These are phyloP conservation scores for Tychaedon coryphoeus DNA, from an alignment of 2,113 vertebrate genomes.

Conservation along the genomic window DNA sequence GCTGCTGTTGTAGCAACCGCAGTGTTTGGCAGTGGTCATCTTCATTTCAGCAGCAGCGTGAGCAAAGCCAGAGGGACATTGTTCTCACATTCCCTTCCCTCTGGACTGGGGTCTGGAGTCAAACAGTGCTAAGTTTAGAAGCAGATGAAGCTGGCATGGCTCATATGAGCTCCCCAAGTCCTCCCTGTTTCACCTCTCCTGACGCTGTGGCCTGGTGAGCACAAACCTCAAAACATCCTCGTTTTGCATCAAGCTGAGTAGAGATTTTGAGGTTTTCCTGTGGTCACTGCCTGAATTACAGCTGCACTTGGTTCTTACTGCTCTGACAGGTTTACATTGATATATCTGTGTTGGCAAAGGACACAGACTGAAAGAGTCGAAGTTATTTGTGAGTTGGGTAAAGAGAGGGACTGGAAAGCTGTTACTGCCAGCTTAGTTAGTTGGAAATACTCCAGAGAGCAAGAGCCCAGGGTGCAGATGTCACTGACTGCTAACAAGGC, in stretches of 20 bases:
- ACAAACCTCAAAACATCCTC: not conserved
- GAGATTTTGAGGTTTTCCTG: conserved; percentile 59
- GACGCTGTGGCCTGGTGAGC: not conserved
- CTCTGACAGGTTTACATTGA: not conserved
- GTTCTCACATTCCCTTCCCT: not conserved
- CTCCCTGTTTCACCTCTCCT: not conserved
- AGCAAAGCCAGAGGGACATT: conserved; percentile 25
- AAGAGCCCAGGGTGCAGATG: not conserved
- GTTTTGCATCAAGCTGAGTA: not conserved
- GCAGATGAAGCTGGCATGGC: not conserved
- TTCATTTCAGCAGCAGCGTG: not conserved
- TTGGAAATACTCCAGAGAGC: not conserved
- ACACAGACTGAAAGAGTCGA: not conserved
- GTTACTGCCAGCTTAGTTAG: not conserved
- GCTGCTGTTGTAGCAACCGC: conserved; percentile 51
- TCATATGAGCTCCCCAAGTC: not conserved
- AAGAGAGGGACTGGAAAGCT: not conserved
- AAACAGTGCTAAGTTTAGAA: not conserved
- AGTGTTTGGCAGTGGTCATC: conserved; percentile 3
- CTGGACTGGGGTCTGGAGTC: not conserved
- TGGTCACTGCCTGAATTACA: conserved; percentile 24
- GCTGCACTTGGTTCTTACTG: not conserved
- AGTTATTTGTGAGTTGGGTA: not conserved
- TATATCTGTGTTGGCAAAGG: not conserved
- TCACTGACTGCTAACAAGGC: not conserved